Conservation (phyloP, 1,140 invertebrate genomes). For the Megalonaias nervosa region DNA sequence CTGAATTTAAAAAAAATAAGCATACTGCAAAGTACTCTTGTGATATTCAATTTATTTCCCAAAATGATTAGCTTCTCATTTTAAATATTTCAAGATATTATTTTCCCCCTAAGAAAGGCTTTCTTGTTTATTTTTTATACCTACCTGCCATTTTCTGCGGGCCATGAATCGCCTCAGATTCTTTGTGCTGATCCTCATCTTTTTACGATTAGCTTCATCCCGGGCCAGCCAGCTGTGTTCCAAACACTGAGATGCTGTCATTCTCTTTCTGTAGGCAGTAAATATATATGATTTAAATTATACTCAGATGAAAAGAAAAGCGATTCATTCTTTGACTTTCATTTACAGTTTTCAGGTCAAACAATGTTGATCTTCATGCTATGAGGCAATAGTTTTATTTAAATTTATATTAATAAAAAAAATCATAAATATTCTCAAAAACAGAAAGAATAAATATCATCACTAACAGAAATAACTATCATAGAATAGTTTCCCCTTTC, state of each 20-base stretch:
- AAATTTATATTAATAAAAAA: too few species aligned
- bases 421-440: neutral
- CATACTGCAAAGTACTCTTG: neutral
- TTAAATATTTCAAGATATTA: neutral
- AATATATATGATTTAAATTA: neutral
- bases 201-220: constrained; percentile 75
- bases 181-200: constrained; percentile 83
- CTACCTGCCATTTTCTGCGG: constrained; percentile 92
- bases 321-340: neutral
- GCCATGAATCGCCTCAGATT: constrained; percentile 93
- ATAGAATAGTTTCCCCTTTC: too few species aligned
- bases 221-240: constrained; percentile 83
- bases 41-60: too few species aligned
- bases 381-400: neutral
- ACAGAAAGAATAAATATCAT: neutral
- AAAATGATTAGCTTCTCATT: neutral
- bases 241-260: constrained; percentile 84
- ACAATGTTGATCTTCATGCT: neutral
- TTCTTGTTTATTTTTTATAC: constrained; percentile 40
- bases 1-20: neutral
- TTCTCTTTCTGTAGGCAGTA: constrained; percentile 76
- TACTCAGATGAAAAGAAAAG: neutral
- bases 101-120: neutral
- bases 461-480: too few species aligned
- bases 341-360: neutral